A percentile compares a stretch with the other conserved stretches of the same genome.
Evolutionary conservation across 2,888 invertebrate species (phyloP).

Genomic region (Eupithecia vulgata): DNA sequence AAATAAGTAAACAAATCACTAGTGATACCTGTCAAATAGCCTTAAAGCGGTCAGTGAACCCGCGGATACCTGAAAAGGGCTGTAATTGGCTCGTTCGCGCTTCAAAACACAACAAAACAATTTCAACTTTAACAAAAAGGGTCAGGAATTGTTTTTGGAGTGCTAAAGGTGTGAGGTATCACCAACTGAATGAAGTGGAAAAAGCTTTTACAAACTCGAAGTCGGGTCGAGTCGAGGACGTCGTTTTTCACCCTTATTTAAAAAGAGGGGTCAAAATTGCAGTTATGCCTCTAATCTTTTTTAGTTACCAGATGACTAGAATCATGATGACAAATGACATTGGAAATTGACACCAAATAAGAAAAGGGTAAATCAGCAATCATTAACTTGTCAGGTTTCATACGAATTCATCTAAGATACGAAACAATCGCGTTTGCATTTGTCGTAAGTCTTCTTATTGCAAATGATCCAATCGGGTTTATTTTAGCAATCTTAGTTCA

Average conservation of each 20-base stretch:
- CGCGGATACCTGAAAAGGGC: slow-evolving; percentile 22
- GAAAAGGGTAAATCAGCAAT: slow-evolving; percentile 14
- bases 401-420: slow-evolving; percentile 24
- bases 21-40: slow-evolving; percentile 38
- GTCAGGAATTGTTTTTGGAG: slow-evolving; percentile 8
- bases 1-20: slow-evolving; percentile 31
- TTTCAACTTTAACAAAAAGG: slow-evolving; percentile 18
- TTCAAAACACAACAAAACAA: slow-evolving; percentile 17
- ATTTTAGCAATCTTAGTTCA: slow-evolving; percentile 15
- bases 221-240: background rate
- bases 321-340: background rate
- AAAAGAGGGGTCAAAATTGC: background rate
- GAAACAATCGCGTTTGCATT: slow-evolving; percentile 21
- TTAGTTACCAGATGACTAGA: background rate
- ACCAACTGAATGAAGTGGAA: slow-evolving; percentile 16
- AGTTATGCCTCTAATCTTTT: background rate
- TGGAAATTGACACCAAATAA: background rate
- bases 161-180: background rate
- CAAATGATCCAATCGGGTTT: slow-evolving; percentile 25
- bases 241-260: background rate
- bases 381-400: slow-evolving; percentile 38
- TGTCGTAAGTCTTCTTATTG: slow-evolving; percentile 34
- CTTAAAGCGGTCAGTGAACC: slow-evolving; percentile 36
- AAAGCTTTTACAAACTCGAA: slow-evolving; percentile 3
- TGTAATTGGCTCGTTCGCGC: slow-evolving; percentile 30